Evolutionary conservation across 2,797 vertebrate genomes (phyloP), one percentile per base, ranked within the genome.

Genomic region (Neosilurus hyrtlii): DNA sequence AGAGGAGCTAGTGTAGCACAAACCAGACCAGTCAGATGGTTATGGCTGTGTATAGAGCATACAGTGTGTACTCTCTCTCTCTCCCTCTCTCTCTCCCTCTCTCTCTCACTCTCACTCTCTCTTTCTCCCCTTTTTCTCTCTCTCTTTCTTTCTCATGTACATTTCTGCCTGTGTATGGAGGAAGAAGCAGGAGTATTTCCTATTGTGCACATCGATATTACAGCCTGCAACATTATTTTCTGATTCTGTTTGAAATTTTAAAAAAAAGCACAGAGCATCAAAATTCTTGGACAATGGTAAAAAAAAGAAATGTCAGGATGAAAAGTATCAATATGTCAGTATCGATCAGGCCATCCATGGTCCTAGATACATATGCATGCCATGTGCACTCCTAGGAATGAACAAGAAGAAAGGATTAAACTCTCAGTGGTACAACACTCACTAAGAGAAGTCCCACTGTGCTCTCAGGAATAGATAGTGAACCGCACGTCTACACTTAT

Each of bases 371-470:
- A 37, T 59, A 5, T 20, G 20, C 11, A 15, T 43, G 30, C 20
- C 57, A 20, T 8, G 8, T 24, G 3, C 11, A 49, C 14, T 62
- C 35, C 22, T 24, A 77, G 15, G 12, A 51, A 51, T 30, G n/a
- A 11, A 20, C 61, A 63, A 43, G 73, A 35, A 56, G 22, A 49
- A 56, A 62, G 37, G 20, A 2, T 26, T 26, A 0, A 73, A 24
- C 37, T 22, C 80, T 68, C 80, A 54, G 8, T 11, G 49, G 80
- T 65, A 16, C 49, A 52, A 35, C 43, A 18, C 22, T 82, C 59
- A 65, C 26, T 18, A n/a, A 74, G 6, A 52, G 43, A 65, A 63
- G 74, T 49, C 57, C 24, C 71, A 74, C 22, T 18, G 6, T 22
- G 72, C 52, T 75, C 12, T 81, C n/a, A 52, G 68, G 5, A 52